A percentile compares a stretch with the other conserved stretches of the same genome.
These are phyloP conservation scores for Agrochola circellaris DNA, from an alignment of 2,888 invertebrate species.

Conservation along the genomic window DNA sequence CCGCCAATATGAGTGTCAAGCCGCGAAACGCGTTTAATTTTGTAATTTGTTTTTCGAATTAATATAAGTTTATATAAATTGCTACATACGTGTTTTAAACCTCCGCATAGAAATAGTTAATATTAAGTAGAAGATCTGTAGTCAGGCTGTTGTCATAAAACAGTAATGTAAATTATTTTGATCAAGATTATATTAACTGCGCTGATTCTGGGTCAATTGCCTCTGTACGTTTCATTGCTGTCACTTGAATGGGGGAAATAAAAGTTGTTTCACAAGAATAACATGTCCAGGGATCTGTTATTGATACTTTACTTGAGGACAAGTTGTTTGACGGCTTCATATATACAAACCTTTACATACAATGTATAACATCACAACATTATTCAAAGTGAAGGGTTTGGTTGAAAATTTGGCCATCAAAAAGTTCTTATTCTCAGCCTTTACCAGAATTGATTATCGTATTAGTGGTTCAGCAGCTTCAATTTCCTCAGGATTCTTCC, in stretches of 20 bases:
- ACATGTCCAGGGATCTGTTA: no score
- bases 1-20: no score
- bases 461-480: no score
- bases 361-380: not conserved
- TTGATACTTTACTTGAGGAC: not conserved
- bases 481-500: no score
- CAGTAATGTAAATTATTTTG: not conserved
- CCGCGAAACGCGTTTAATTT: no score
- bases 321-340: not conserved
- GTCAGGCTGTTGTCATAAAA: not conserved
- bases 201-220: slow-evolving; percentile 50
- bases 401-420: not conserved
- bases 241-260: slow-evolving; percentile 28
- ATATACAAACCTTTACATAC: not conserved
- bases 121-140: no score
- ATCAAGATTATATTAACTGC: slow-evolving; percentile 33
- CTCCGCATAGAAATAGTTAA: no score
- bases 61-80: no score
- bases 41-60: no score
- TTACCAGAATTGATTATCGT: no score
- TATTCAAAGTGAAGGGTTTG: slow-evolving; percentile 16
- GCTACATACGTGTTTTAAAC: no score
- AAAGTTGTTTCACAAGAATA: slow-evolving; percentile 43
- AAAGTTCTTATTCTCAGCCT: no score
- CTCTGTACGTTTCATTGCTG: not conserved